Evolutionary conservation across 2,113 vertebrate species (phyloP).

Genomic region (Astur gentilis): DNA sequence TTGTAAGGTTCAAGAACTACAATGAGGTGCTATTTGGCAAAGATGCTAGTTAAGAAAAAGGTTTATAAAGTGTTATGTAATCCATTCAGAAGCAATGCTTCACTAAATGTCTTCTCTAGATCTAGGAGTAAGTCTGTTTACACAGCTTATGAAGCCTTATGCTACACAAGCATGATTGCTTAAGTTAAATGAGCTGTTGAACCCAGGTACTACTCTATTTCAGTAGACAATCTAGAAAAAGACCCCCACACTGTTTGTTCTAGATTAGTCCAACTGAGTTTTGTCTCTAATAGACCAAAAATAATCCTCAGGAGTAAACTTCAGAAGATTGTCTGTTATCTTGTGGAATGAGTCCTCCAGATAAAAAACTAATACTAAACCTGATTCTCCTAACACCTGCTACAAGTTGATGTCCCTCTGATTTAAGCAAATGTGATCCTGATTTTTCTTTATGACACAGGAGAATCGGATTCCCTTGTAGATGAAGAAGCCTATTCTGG

Average conservation of each 20-base stretch:
- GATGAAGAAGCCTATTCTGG: not conserved
- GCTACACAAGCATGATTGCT: not conserved
- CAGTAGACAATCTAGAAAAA: not conserved
- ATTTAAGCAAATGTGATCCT: not conserved
- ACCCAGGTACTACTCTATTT: not conserved
- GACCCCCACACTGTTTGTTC: not conserved
- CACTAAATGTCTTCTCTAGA: not conserved
- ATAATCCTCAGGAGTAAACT: not conserved
- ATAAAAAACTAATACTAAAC: not conserved
- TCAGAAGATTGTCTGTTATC: not conserved
- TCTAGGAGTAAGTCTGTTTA: not conserved
- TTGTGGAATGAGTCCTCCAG: not conserved
- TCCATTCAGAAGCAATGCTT: not conserved
- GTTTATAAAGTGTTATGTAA: not conserved
- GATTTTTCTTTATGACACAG: not conserved
- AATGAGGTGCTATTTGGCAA: conserved; percentile 17
- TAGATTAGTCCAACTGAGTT: not conserved
- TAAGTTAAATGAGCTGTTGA: not conserved
- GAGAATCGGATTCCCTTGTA: not conserved
- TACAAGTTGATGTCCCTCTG: not conserved
- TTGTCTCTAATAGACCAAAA: not conserved
- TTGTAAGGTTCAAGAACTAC: not conserved
- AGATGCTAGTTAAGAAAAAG: not conserved
- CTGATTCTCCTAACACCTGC: not conserved
- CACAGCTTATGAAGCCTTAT: not conserved